Evolutionary conservation across 1,140 invertebrate genomes (phyloP).

Genomic region (Diuraphis noxia): DNA sequence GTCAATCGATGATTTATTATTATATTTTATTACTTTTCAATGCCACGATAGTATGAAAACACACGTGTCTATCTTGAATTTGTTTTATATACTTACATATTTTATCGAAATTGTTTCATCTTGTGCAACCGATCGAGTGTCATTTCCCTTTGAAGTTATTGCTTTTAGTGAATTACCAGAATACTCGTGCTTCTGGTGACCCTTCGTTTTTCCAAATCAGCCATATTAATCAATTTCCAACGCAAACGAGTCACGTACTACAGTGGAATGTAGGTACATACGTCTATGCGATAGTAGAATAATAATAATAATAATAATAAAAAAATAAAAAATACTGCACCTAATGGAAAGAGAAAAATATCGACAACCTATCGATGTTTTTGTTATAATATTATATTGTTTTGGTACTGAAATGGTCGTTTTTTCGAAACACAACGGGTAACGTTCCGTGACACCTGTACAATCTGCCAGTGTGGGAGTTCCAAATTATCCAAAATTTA

Average conservation of each 20-base stretch:
- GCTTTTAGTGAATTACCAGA: background rate
- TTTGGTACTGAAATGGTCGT: constrained; percentile 41
- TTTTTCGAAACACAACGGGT: constrained; percentile 15
- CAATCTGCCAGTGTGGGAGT: constrained; percentile 37
- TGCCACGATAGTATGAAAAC: too few relatives aligned
- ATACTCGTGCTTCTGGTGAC: background rate
- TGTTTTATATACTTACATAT: background rate
- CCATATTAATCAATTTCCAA: constrained; percentile 40
- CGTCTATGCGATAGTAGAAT: background rate
- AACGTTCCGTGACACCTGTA: constrained; percentile 52
- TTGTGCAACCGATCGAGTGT: background rate
- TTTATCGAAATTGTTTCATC: background rate
- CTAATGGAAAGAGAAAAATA: background rate
- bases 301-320: constrained; percentile 18
- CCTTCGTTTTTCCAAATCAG: constrained; percentile 27
- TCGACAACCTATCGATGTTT: constrained; percentile 32
- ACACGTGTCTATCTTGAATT: background rate
- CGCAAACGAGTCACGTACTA: constrained; percentile 35
- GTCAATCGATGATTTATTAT: background rate
- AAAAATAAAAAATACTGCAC: constrained; percentile 36
- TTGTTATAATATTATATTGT: constrained; percentile 45
- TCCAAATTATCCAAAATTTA: constrained; percentile 49
- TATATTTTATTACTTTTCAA: background rate
- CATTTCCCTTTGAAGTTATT: background rate
- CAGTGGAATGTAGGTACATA: background rate